These are phyloP conservation scores for Scaptomyza hsui DNA, from an alignment of 1,140 invertebrate genomes.

Conservation along the genomic window DNA sequence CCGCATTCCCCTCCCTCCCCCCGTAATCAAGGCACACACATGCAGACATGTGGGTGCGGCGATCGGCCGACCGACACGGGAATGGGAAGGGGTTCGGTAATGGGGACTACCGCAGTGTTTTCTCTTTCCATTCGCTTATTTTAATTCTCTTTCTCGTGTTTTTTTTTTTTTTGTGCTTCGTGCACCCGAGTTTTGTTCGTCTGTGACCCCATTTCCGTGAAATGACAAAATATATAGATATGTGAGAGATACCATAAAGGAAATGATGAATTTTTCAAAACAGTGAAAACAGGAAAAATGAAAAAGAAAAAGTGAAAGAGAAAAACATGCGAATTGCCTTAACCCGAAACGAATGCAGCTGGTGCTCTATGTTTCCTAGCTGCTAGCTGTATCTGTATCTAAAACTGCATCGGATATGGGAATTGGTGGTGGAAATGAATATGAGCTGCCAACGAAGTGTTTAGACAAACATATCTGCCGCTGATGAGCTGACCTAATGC, in stretches of 20 bases:
- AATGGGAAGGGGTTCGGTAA: conserved; percentile 29
- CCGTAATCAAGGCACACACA: conserved; percentile 6
- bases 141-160: conserved; percentile 57
- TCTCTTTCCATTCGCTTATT: conserved; percentile 71
- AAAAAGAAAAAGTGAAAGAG: conserved; percentile 34
- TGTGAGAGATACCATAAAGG: conserved; percentile 15
- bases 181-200: conserved; percentile 48
- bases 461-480: conserved; percentile 45
- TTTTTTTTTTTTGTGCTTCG: conserved; percentile 33
- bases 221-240: conserved; percentile 63
- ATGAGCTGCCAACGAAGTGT: conserved; percentile 64
- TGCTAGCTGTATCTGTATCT: conserved; percentile 8
- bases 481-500: conserved; percentile 58
- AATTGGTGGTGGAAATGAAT: conserved; percentile 37
- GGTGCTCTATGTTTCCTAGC: conserved; percentile 23
- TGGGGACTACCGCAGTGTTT: conserved; percentile 35
- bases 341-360: conserved; percentile 64
- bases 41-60: conserved; percentile 71
- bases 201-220: conserved; percentile 76
- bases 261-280: conserved; percentile 45
- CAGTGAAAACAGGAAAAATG: too few relatives aligned
- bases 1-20: conserved; percentile 11
- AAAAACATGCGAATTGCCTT: conserved; percentile 66
- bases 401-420: conserved; percentile 7
- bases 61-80: conserved; percentile 60